Base-by-base conservation (phyloP, 2,888 invertebrate species). In the Theretra japonica region DNA sequence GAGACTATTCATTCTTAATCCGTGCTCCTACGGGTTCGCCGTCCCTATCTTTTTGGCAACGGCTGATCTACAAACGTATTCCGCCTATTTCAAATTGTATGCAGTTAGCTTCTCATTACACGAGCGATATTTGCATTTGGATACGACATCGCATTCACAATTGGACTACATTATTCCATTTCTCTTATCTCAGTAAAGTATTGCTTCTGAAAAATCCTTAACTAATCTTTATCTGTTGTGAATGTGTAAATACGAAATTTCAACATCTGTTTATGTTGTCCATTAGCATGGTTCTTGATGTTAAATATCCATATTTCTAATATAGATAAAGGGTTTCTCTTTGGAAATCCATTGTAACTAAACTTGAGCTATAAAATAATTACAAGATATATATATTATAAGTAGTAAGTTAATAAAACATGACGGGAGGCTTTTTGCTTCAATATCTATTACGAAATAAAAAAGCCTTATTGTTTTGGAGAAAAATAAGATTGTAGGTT, bases 1-100 rank as follows among this genome's bases (percentile, higher is more conserved):
- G 89, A 86, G 87, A 85, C 88, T 87, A 92, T 92, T 91, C 90
- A 90, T 90, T 86, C 88, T 87, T 90, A 91, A 92, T 91, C 89
- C 75, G 74, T 76, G 80, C 7, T 53, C 70, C 76, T 70, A 74
- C 81, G 77, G 76, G 75, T 79, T 85, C 80, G 75, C 15, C 41
- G 41, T 41, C 77, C 78, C 84, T 93, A 92, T 92, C 92, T 91
- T 91, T 93, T 91, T 91, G 92, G 91, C 87, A 89, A 78, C 76
- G 81, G 82, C 81, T 88, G 88, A 90, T 90, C 86, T 86, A 83
- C 82, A 73, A 72, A 72, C 74, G 72, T 77, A 77, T 80, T 81
- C 82, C 77, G 82, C 80, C 83, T 86, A 82, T 88, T 93, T 91
- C 88, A 90, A 90, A 92, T 90, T 90, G 89, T 88, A 91, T 88